Base-by-base conservation (phyloP, 2,888 invertebrate genomes). In the Drosophila dives region DNA sequence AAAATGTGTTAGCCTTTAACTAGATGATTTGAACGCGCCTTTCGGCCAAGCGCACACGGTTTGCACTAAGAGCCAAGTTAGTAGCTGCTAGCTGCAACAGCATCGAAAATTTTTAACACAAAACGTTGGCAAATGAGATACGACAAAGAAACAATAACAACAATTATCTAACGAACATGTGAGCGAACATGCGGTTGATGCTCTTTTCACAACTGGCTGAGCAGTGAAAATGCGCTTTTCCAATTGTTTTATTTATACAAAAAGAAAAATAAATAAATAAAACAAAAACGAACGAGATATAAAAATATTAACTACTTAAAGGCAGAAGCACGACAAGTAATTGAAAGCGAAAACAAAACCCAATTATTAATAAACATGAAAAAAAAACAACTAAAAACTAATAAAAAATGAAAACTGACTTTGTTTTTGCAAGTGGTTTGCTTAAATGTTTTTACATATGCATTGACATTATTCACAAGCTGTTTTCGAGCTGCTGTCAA, bases 151-250 rank as follows among this genome's bases (percentile, higher is more conserved):
- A 56, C 45, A 67, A 64, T 58, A 75, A 70, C 61, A 64, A 81
- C 63, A 81, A 79, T 76, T 88, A 86, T 87, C 86, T 86, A 89
- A 87, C 75, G 75, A 73, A 82, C 83, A 84, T 83, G 72, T 83
- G 87, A 81, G 81, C 79, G 83, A 70, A 82, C 81, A 72, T 51
- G 88, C 91, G 91, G 91, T 91, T 91, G 91, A 91, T 91, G 91
- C 91, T 89, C 91, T 88, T 66, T 91, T 91, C 85, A 91, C 91
- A 90, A 89, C 58, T 86, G 89, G 90, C 81, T 91, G 91, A 89
- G 79, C 91, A 91, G 87, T 78, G 89, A 90, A 90, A 90, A 90
- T 87, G 75, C 75, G 75, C 67, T 75, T 78, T 72, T 68, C 67
- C 72, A 66, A 69, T 59, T 64, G 67, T 60, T 56, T n/a, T 49